A percentile compares a stretch with the other conserved stretches of the same genome.
These are phyloP conservation scores for Leptoteleia sp. DNA, from an alignment of 1,140 invertebrate genomes.

Conservation along the genomic window DNA sequence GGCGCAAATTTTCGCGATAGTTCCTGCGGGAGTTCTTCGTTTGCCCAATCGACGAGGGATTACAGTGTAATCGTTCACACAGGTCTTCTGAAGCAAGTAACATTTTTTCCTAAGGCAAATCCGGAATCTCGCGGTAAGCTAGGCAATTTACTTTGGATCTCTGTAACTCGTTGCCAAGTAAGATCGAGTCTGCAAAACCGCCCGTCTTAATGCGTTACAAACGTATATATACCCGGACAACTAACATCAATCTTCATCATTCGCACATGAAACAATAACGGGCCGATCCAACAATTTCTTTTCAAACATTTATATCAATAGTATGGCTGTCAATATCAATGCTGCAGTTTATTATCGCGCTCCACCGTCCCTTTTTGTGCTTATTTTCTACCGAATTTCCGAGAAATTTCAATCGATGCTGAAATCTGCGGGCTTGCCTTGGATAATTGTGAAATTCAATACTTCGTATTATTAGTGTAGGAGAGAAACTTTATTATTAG, in stretches of 20 bases:
- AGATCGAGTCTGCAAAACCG: conserved; percentile 1
- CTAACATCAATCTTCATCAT: conserved; percentile 24
- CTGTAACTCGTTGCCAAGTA: conserved; percentile 23
- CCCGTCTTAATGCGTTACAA: conserved; percentile 6
- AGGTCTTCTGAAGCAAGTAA: conserved; percentile 26
- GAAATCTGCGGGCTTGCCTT: too few species aligned
- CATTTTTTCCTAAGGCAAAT: conserved; percentile 46
- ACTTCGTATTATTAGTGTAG: too few species aligned
- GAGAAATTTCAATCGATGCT: conserved; percentile 11
- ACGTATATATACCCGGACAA: conserved; percentile 3
- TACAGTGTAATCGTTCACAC: conserved; percentile 56
- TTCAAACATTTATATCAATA: too few species aligned
- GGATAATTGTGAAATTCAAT: too few species aligned
- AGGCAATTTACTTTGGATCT: conserved; percentile 38
- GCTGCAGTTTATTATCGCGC: too few species aligned
- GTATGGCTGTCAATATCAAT: too few species aligned
- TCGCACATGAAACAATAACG: neutral
- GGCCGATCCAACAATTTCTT: neutral
- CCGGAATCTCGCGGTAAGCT: conserved; percentile 35
- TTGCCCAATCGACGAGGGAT: conserved; percentile 53
- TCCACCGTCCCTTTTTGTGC: too few species aligned
- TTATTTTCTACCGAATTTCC: neutral
- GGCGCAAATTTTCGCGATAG: conserved; percentile 58
- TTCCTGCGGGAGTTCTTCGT: conserved; percentile 57
- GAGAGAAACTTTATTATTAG: too few species aligned